Evolutionary conservation across 2,113 vertebrate species (phyloP).

Genomic region (Ailurus styani): DNA sequence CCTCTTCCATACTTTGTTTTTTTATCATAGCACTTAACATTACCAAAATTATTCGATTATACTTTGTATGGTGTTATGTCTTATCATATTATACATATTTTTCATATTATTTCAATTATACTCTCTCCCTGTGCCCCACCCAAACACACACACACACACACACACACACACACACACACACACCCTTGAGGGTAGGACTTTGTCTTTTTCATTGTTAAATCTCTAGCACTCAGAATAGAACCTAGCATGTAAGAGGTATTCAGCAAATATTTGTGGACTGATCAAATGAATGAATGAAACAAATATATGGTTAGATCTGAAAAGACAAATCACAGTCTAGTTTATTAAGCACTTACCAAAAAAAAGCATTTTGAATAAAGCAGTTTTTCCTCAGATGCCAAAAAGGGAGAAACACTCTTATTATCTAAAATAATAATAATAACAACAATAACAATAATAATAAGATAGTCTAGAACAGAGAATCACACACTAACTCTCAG

Average conservation of each 20-base stretch:
- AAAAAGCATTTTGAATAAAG: constrained; percentile 44
- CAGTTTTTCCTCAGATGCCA: neutral
- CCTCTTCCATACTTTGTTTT: neutral
- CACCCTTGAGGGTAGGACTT: neutral
- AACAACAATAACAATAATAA: neutral
- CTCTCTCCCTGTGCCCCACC: neutral
- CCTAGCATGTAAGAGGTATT: neutral
- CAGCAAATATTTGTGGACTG: neutral
- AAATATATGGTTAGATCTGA: neutral
- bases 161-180: neutral
- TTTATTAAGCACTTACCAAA: neutral
- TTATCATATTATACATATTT: neutral
- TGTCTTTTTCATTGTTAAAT: neutral
- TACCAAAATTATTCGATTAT: neutral
- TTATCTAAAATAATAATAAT: neutral
- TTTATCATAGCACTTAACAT: neutral
- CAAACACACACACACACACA: neutral
- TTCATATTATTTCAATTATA: neutral
- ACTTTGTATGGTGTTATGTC: neutral
- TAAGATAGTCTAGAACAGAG: neutral
- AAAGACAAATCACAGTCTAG: neutral
- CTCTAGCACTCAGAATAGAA: neutral
- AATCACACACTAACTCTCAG: neutral
- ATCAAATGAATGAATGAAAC: neutral
- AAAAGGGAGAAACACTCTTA: neutral